A percentile compares a stretch with the other conserved stretches of the same genome.
These are phyloP conservation scores for Leptopilina drosophilae DNA, from an alignment of 2,888 invertebrate species.

Conservation along the genomic window DNA sequence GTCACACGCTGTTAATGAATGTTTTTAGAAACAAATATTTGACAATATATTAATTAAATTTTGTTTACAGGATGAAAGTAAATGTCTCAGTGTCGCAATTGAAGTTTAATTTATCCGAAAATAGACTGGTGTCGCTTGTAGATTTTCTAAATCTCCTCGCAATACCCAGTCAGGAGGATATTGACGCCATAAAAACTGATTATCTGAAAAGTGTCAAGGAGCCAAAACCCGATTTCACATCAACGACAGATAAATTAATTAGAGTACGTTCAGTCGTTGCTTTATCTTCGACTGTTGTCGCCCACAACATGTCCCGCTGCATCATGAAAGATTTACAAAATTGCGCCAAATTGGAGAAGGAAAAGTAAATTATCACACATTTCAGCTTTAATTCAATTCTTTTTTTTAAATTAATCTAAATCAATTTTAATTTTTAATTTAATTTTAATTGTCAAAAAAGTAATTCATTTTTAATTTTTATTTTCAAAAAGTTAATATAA, in stretches of 20 bases:
- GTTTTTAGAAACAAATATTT: not conserved
- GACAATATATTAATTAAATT: conserved; percentile 10
- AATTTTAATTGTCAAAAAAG: too few relatives aligned
- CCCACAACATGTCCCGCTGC: conserved; percentile 59
- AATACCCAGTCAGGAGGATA: conserved; percentile 70
- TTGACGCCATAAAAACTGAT: conserved; percentile 58
- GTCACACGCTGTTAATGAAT: too few relatives aligned
- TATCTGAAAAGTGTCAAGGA: conserved; percentile 48
- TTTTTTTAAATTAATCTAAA: too few relatives aligned
- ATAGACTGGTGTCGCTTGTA: conserved; percentile 82
- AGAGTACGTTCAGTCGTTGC: conserved; percentile 64
- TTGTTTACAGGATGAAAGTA: conserved; percentile 83
- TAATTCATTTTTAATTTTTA: too few relatives aligned
- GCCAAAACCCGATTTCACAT: conserved; percentile 41
- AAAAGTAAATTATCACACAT: conserved; percentile 59
- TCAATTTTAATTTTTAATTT: too few relatives aligned
- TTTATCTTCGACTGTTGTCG: conserved; percentile 64
- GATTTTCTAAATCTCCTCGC: conserved; percentile 81
- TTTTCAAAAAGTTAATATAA: conserved; percentile 6
- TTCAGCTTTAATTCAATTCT: too few relatives aligned
- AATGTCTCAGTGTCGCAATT: conserved; percentile 85
- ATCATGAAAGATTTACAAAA: conserved; percentile 60
- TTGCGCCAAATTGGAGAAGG: conserved; percentile 63
- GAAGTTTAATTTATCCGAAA: conserved; percentile 87
- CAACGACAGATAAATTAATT: conserved; percentile 58